These are phyloP conservation scores for Phymastichus coffea DNA, from an alignment of 1,140 invertebrate genomes.

Conservation along the genomic window DNA sequence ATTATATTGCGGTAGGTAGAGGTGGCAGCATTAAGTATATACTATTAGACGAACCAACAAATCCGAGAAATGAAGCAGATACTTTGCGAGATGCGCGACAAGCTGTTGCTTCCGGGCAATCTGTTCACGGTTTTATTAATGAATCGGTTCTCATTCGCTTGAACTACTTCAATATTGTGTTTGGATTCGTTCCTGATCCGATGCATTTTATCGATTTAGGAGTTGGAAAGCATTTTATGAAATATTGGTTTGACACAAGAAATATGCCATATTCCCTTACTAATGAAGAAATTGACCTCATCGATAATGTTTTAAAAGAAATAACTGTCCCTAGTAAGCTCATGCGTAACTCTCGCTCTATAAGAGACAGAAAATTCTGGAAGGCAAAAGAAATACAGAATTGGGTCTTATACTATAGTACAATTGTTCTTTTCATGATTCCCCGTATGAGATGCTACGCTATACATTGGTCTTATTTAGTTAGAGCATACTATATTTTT, in stretches of 20 bases:
- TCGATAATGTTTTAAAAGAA: neutral
- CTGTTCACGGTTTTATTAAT: constrained; percentile 25
- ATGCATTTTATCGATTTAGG: constrained; percentile 26
- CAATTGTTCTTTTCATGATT: constrained; percentile 6
- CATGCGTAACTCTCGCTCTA: constrained; percentile 21
- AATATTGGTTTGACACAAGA: constrained; percentile 19
- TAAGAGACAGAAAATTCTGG: constrained; percentile 23
- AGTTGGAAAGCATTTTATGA: constrained; percentile 21
- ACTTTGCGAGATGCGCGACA: constrained; percentile 5
- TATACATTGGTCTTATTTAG: constrained; percentile 26
- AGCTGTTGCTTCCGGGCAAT: neutral
- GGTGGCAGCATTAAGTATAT: constrained; percentile 26
- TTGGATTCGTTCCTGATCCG: constrained; percentile 22
- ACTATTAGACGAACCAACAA: neutral
- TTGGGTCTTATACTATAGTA: constrained; percentile 25
- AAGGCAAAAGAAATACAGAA: constrained; percentile 29
- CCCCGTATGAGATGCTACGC: constrained; percentile 4
- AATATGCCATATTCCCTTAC: constrained; percentile 10
- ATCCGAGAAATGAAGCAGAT: neutral
- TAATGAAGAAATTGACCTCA: neutral
- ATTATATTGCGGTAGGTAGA: neutral
- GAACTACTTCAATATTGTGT: constrained; percentile 22
- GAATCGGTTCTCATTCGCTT: constrained; percentile 17
- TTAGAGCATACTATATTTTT: constrained; percentile 25
- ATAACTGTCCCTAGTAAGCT: constrained; percentile 14